phyloP scores from a whole-genome alignment of 2,113 vertebrate species.

The Pygoscelis antarcticus region DNA sequence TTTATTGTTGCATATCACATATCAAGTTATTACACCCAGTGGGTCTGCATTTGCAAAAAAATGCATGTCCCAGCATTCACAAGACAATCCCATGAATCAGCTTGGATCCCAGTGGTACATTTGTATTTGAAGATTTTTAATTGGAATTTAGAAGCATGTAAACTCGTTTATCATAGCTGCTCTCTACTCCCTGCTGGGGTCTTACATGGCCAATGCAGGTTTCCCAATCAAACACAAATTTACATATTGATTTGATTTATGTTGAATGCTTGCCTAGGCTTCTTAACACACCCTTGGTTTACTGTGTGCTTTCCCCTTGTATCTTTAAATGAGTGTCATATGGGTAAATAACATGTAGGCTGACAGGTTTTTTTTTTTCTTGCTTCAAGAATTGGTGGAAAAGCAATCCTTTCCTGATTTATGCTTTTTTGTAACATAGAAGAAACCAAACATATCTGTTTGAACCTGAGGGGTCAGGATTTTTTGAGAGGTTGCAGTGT shows the following conservation, averaged over 20 bases:
- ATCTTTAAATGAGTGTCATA: not conserved
- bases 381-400: not conserved
- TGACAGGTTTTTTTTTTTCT: not conserved
- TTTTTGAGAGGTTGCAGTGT: not conserved
- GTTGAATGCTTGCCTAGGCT: not conserved
- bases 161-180: conserved; percentile 16
- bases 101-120: not conserved
- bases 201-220: not conserved
- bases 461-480: not conserved
- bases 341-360: not conserved
- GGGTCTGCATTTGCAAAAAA: not conserved
- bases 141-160: not conserved
- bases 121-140: conserved; percentile 9
- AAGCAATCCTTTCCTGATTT: not conserved
- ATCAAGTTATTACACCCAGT: not conserved
- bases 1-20: not conserved
- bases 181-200: conserved; percentile 32
- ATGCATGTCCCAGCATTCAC: not conserved
- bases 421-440: not conserved
- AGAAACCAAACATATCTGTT: not conserved
- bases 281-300: not conserved
- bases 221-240: conserved; percentile 12
- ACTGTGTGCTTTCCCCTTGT: not conserved
- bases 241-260: conserved; percentile 41
- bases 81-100: not conserved